Base-by-base conservation (phyloP, 2,888 invertebrate genomes). In the Bombyx huttoni region DNA sequence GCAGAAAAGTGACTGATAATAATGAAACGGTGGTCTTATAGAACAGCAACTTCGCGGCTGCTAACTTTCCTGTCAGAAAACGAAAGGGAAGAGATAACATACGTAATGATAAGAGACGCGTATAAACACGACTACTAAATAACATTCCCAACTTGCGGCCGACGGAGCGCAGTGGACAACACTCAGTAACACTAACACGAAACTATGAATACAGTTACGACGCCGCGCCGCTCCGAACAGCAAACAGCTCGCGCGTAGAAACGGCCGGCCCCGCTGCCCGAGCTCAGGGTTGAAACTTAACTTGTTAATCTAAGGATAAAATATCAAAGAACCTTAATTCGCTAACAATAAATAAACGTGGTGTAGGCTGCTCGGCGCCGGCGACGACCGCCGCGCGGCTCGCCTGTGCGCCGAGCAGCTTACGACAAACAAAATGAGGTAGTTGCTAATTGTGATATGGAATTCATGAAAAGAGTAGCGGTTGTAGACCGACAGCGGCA, bases 401-500 rank as follows among this genome's bases (percentile, higher is more conserved):
- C 24, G 24, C 46, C 24, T 24, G 24, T 24, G 24, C 24, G 6
- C 3, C 24, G 12, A 71, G 70, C 79, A 81, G 63, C 83, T 81
- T 84, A 82, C 70, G 78, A 79, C 78, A 74, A 80, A 80, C 75
- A 79, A 83, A 84, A 85, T 88, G 87, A 88, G 87, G 87, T 88
- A 88, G 87, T 83, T 87, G 77, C 60, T 71, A 65, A 84, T 86
- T 86, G 87, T 87, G 87, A 87, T 88, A 87, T 87, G 86, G 79
- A 82, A 74, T 80, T 47, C 40, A 56, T 57, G 53, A 55, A 58
- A 56, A 57, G 10, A 34, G 7, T 13, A 13, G 10, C 5, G 3
- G 7, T 14, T n/a, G 34, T 8, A 34, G 2, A 33, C 7, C 8
- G 7, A 12, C 2, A 40, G 24, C 40, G 46, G 12, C 46, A 33